A percentile compares a stretch with the other conserved stretches of the same genome.
phyloP scores from a whole-genome alignment of 92 coral and sea anemone species.

The Epizoanthus illoricatus region DNA sequence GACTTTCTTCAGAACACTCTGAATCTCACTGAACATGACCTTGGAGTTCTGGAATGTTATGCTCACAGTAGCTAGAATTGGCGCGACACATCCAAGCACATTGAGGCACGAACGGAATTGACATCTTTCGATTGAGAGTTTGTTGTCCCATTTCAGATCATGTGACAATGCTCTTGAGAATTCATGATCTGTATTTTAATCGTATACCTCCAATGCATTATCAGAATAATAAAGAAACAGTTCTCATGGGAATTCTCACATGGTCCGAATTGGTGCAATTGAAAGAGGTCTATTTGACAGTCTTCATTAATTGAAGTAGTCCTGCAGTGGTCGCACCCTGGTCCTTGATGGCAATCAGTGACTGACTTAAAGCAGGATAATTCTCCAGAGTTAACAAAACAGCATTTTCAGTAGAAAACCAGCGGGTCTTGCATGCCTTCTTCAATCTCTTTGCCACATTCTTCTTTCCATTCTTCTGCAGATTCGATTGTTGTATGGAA shows the following conservation, averaged over 20 bases:
- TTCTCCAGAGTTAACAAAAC: conserved; percentile 21
- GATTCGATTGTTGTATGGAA: conserved; percentile 16
- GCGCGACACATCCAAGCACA: conserved; percentile 25
- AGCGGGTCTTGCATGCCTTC: conserved; percentile 44
- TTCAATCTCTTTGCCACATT: conserved; percentile 41
- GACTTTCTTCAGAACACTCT: too few species aligned
- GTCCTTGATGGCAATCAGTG: conserved; percentile 30
- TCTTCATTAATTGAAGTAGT: conserved; percentile 22
- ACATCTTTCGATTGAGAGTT: too few species aligned
- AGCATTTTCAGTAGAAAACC: conserved; percentile 46
- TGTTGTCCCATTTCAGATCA: too few species aligned
- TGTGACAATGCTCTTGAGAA: too few species aligned
- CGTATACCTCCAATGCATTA: too few species aligned
- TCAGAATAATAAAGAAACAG: too few species aligned
- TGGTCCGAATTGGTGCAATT: too few species aligned
- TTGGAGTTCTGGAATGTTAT: too few species aligned
- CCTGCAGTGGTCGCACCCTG: not conserved
- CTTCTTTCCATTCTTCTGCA: conserved; percentile 31
- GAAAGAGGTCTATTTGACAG: too few species aligned
- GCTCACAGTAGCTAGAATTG: conserved; percentile 34
- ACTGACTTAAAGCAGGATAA: conserved; percentile 33
- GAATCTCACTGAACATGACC: too few species aligned
- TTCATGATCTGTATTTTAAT: too few species aligned
- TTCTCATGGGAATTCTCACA: too few species aligned
- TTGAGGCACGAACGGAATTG: conserved; percentile 35